Base-by-base conservation (phyloP, 2,113 vertebrate genomes). In the Phylloscopus trochiloides region DNA sequence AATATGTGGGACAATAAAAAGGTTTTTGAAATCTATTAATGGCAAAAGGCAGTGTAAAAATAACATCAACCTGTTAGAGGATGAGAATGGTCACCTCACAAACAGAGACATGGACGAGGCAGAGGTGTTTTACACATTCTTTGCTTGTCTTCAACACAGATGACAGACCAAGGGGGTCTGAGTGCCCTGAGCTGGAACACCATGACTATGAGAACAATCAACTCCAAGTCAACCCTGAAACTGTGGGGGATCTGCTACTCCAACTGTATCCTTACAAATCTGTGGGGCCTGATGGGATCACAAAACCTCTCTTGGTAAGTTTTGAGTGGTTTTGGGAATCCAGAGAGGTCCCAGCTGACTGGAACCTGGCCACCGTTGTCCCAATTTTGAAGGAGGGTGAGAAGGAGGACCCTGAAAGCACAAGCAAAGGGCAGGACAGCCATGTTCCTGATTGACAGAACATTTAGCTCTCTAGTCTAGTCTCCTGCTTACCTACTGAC, bases 41-140 rank as follows among this genome's bases (percentile, higher is more conserved):
- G 31, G 15, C 24, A 57, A 50, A 42, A 75, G 52, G 7, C 50
- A 28, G 18, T 63, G 15, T 48, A 29, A 42, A 66, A 66, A 42
- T 66, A 25, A 31, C 6, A 29, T 34, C 0, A 1, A 10, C 24
- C 7, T 0, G 0, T 48, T 74, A 34, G 15, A 66, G 34, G 16
- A 20, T 25, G 42, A 50, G 34, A 15, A 57, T 42, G 12, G 12
- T 34, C 51, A 48, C 34, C 18, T 55, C 42, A n/a, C 12, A 29
- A n/a, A 55, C n/a, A 65, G 70, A 28, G 18, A 48, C 14, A 58
- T 25, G 42, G 29, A 29, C 6, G 65, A 57, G 8, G 50, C 82
- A 65, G 50, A 40, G 24, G 19, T 34, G 8, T 65, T 55, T 40
- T 40, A 40, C 15, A 40, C 24, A 74, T n/a, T 34, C 34, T 48